Evolutionary conservation across 2,113 vertebrate species (phyloP), one percentile per base, ranked within the genome.

Genomic region (Neolamprologus ventralis): DNA sequence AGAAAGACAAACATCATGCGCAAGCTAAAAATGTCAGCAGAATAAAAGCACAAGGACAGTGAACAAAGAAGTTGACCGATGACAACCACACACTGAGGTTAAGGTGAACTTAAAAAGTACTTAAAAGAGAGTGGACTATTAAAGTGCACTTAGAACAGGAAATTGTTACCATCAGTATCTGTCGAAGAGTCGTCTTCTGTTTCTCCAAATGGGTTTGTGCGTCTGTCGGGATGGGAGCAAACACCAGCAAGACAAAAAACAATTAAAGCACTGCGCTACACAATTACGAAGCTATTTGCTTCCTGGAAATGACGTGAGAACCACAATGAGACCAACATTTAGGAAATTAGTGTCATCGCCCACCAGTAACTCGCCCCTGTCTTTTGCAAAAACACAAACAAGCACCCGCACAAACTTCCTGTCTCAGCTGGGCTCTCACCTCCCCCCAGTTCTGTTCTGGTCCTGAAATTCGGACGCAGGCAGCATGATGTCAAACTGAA

Each of bases 401-500:
- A 14, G 14, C 80, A 60, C 19, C 68, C 68, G 86, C 85, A 78
- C 82, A 80, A 47, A 78, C 81, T 6, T 58, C 75, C 83, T 60
- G 54, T 7, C 31, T 9, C 58, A 16, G 11, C 10, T 2, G 7
- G 54, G 33, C 31, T 7, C 94, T 94, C 81, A 97, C 98, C 97
- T 96, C 12, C 97, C 97, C 6, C 96, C 96, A 2, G 89, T 79
- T 90, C 98, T 95, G 95, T 99, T 99, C 95, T 99, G 98, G 91
- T 99, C 98, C 85, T 97, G 96, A 91, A 99, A 99, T 90, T 99
- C 98, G 0, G 97, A 97, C 7, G 97, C 98, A 1, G 98, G 98
- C 91, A 99, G 96, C 10, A 99, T 96, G 0, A 99, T 99, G 85
- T 99, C 98, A 89, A 99, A 99, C 35, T 99, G 99, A 89, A 99